Percentiles rank a stretch among this genome's conserved stretches.
Conservation (phyloP, 2,113 vertebrate species). For the Ailuropoda melanoleuca region DNA sequence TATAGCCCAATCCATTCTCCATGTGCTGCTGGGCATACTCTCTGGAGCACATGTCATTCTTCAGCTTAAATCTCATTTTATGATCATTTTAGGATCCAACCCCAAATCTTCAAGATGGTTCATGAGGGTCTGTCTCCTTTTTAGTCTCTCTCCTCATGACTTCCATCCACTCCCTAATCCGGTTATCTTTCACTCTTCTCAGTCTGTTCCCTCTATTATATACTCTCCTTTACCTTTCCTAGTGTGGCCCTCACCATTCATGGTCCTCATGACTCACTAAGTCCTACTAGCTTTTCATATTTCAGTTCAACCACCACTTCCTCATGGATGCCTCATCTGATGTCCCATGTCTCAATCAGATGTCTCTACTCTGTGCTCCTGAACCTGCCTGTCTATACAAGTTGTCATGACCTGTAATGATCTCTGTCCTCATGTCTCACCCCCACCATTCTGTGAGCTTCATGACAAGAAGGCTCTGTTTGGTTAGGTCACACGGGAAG, state of each 20-base stretch:
- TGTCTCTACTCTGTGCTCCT: neutral
- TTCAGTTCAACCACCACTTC: neutral
- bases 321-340: neutral
- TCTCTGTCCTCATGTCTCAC: neutral
- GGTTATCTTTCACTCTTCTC: neutral
- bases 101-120: neutral
- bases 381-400: neutral
- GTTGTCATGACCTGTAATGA: neutral
- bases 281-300: neutral
- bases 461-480: neutral
- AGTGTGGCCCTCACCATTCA: no score
- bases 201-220: neutral
- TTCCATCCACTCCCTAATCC: neutral
- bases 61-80: neutral
- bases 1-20: neutral
- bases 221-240: neutral
- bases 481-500: neutral
- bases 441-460: neutral
- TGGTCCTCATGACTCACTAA: neutral
- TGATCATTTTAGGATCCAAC: neutral
- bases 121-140: neutral
- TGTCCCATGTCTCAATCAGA: neutral
- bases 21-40: neutral
- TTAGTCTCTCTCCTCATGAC: neutral
- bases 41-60: neutral